Percentiles rank a stretch among this genome's conserved stretches.
Conservation (phyloP, 2,797 vertebrate species). For the Malacoraja senta region DNA sequence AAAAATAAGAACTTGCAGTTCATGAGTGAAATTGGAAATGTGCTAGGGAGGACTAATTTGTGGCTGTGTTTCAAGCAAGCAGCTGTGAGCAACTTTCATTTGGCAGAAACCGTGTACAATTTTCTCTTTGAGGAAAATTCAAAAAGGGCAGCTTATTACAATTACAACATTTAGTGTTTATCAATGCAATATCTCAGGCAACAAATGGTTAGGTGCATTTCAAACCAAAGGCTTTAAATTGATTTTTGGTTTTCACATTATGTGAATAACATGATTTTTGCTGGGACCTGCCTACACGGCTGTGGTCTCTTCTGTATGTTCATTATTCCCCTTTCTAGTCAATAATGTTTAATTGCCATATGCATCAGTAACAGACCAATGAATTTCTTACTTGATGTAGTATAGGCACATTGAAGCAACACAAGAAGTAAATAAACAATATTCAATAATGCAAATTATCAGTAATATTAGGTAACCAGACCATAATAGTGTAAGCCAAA, state of each 20-base stretch:
- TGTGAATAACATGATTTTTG: background rate
- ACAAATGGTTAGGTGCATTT: background rate
- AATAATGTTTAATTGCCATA: too few relatives aligned
- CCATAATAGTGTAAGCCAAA: too few relatives aligned
- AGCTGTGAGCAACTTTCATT: background rate
- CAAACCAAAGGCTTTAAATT: background rate
- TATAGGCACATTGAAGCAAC: too few relatives aligned
- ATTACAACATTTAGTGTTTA: background rate
- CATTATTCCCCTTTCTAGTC: background rate
- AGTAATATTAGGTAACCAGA: too few relatives aligned
- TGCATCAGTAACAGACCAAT: too few relatives aligned
- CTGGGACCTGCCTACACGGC: background rate
- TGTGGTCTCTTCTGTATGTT: background rate
- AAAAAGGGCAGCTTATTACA: too few relatives aligned
- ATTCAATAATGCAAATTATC: too few relatives aligned
- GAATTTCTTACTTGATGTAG: too few relatives aligned
- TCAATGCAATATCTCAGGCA: background rate
- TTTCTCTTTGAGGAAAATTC: background rate
- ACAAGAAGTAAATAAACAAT: too few relatives aligned
- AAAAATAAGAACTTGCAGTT: too few relatives aligned
- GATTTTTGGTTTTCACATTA: background rate
- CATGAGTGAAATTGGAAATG: too few relatives aligned
- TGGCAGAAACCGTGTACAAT: background rate
- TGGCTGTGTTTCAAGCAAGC: background rate
- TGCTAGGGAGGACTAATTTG: too few relatives aligned